These are phyloP conservation scores for Sebastes taczanowskii DNA, from an alignment of 2,797 vertebrate genomes.

Conservation along the genomic window DNA sequence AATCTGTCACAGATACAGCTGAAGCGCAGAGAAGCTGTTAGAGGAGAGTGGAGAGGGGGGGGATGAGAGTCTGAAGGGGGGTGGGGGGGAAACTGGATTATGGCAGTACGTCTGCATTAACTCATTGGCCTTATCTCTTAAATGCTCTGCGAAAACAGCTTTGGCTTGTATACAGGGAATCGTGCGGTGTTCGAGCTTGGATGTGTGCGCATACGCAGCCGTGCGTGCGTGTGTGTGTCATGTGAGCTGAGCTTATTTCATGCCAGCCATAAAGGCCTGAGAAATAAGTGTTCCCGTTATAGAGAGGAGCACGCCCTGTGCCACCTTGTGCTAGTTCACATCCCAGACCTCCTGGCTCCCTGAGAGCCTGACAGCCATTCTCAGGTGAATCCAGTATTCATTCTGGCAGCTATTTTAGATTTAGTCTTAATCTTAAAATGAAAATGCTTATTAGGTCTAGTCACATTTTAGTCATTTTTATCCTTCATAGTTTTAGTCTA, in stretches of 20 bases:
- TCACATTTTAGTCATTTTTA: too few relatives aligned
- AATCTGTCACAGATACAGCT: conserved; percentile 86
- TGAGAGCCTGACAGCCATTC: conserved; percentile 2
- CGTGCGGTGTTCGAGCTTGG: conserved; percentile 20
- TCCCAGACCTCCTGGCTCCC: not conserved
- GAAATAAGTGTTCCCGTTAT: conserved; percentile 42
- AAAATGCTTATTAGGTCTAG: too few relatives aligned
- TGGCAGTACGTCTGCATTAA: conserved; percentile 80
- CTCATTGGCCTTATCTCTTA: conserved; percentile 81
- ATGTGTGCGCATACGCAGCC: conserved; percentile 1
- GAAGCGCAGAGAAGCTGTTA: conserved; percentile 75
- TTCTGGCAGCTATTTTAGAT: too few relatives aligned
- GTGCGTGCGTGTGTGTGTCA: conserved; percentile 24
- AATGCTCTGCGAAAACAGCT: conserved; percentile 79
- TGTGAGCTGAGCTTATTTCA: conserved; percentile 63
- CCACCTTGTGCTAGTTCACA: conserved; percentile 20
- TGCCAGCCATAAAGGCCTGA: conserved; percentile 49
- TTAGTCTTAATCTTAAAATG: too few relatives aligned
- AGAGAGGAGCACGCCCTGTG: conserved; percentile 15
- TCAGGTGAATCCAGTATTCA: not conserved
- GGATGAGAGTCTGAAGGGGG: conserved; percentile 51
- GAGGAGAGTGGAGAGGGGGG: conserved; percentile 34
- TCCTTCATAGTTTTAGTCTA: too few relatives aligned
- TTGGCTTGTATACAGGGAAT: conserved; percentile 65
- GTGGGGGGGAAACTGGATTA: conserved; percentile 76